Base-by-base conservation (phyloP, 2,888 invertebrate species). In the Drosophila monieri region DNA sequence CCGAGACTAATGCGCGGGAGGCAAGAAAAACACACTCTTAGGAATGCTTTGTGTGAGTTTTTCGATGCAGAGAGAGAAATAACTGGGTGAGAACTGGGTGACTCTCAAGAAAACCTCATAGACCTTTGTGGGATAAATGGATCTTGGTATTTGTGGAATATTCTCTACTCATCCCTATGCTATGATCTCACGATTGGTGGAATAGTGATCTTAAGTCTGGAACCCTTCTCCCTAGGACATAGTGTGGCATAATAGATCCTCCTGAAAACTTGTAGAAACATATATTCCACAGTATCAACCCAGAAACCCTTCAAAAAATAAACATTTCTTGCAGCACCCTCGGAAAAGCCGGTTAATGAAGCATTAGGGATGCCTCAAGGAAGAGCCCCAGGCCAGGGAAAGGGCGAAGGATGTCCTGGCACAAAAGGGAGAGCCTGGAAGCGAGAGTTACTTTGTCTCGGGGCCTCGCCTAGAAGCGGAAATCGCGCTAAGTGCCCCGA, bases 401-500 rank as follows among this genome's bases (percentile, higher is more conserved):
- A 47, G 46, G 9, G 14, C 4, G 30, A 5, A 18, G 18, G 15
- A 18, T 18, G n/a, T 37, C 37, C 37, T 1, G 27, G 21, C 10
- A 37, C 10, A 39, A 15, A 46, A 18, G 1, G 5, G 27, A 46
- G 14, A 35, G 6, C 37, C 14, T 12, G 65, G 25, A 65, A 41
- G 43, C 55, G 62, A 52, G 51, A 68, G 46, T 32, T 48, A 53
- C 66, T 44, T 64, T 67, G 58, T 67, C 59, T 53, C 35, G 44
- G 58, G 12, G 51, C 67, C 51, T 53, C 47, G 76, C 75, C 76
- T 73, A 57, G 73, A 71, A 79, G 68, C 81, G 81, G 85, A 81
- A 85, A 79, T 79, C 79, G 76, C 74, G 65, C 74, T 71, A 81
- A 81, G 81, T 81, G 85, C 74, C 69, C 68, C 64, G 70, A 70